Conservation (phyloP, 2,113 vertebrate genomes). For the Nibea albiflora region DNA sequence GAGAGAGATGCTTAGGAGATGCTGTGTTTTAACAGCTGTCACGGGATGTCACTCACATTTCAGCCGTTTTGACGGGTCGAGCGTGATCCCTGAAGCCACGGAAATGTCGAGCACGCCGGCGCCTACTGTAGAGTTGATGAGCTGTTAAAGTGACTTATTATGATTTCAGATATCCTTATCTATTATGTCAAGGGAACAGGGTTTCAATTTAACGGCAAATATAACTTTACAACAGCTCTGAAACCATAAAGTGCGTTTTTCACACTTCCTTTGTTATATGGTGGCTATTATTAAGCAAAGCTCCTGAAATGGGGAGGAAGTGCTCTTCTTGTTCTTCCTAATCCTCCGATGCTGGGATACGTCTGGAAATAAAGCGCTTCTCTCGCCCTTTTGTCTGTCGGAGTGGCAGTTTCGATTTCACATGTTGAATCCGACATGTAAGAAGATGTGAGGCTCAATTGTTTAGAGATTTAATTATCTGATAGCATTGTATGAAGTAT, state of each 20-base stretch:
- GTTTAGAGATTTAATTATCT: conserved; percentile 86
- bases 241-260: conserved; percentile 54
- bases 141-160: conserved; percentile 78
- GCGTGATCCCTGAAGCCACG: conserved; percentile 59
- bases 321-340: conserved; percentile 61
- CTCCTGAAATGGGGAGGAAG: conserved; percentile 63
- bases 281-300: conserved; percentile 61
- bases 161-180: conserved; percentile 76
- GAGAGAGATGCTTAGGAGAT: conserved; percentile 50
- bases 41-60: conserved; percentile 72
- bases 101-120: conserved; percentile 34
- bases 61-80: conserved; percentile 61
- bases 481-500: conserved; percentile 81
- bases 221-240: conserved; percentile 73
- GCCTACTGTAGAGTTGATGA: conserved; percentile 75
- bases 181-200: conserved; percentile 71
- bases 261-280: conserved; percentile 65
- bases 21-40: conserved; percentile 68
- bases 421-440: conserved; percentile 71
- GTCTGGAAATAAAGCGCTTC: conserved; percentile 63
- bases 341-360: conserved; percentile 67
- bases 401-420: conserved; percentile 75
- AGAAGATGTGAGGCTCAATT: conserved; percentile 75
- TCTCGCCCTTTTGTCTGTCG: conserved; percentile 45
- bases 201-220: conserved; percentile 82